Evolutionary conservation across 2,797 vertebrate genomes (phyloP), one percentile per base, ranked within the genome.

Genomic region (Phyllotis vaccarum): DNA sequence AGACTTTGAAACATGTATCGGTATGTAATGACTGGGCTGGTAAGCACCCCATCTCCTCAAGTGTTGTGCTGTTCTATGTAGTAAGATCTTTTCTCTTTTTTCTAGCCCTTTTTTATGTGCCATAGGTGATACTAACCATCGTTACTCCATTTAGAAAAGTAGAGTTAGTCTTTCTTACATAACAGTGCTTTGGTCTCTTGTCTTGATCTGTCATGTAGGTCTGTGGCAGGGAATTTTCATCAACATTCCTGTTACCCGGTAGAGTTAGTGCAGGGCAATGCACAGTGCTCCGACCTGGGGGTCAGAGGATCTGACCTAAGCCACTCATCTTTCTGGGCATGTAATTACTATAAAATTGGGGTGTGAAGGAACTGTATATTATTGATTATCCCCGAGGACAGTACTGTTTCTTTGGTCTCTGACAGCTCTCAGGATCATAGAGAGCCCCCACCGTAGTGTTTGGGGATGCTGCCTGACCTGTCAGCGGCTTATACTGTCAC

Each of bases 331-430:
- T 49, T 52, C 60, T 31, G 76, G 40, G 22, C 43, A 43, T 37
- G 2, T 52, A 6, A 8, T 6, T 6, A 66, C 64, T 60, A 0
- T 62, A 2, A 37, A 43, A 49, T 5, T 78, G 66, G 72, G 37
- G 6, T 0, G 0, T 43, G 3, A 0, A 16, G 68, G 70, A 29
- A 10, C 6, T 0, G 2, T 19, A 12, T 10, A 3, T 24, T 1
- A 14, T 34, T 29, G 34, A 6, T 19, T 19, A 12, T 16, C 24
- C 0, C 34, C 40, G 81, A 80, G 75, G 3, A 46, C 6, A 46
- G 49, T 72, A 17, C 66, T 16, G 13, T 9, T 85, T 80, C 31
- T 37, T 6, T 0, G 16, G 31, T 12, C 68, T 27, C 0, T 0
- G 31, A 37, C 0, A 0, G 29, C 58, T 78, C 70, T 68, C 14